A percentile compares a stretch with the other conserved stretches of the same genome.
phyloP scores from a whole-genome alignment of 2,888 invertebrate genomes.

The Drosophila kambysellisi region DNA sequence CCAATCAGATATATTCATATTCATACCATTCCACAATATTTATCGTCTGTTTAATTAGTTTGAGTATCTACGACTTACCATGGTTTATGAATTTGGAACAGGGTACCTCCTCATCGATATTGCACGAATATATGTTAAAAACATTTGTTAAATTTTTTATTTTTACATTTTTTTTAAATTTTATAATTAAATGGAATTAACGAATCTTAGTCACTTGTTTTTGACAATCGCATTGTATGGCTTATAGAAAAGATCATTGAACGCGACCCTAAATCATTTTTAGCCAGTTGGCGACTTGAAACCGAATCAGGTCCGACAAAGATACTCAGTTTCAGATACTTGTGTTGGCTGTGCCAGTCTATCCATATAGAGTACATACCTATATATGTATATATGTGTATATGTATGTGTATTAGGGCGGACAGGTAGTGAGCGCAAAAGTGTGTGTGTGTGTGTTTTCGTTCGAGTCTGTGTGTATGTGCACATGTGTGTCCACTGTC shows the following conservation, averaged over 20 bases:
- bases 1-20: background rate
- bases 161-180: constrained; percentile 45
- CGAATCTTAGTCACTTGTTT: constrained; percentile 25
- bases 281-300: constrained; percentile 34
- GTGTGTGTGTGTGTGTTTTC: background rate
- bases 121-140: background rate
- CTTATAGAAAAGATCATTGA: constrained; percentile 64
- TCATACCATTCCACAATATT: background rate
- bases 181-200: constrained; percentile 49
- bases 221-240: constrained; percentile 30
- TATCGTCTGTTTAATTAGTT: background rate
- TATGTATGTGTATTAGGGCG: constrained; percentile 47
- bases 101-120: background rate
- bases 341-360: constrained; percentile 35
- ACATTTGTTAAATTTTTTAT: constrained; percentile 35
- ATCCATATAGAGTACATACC: constrained; percentile 43
- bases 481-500: constrained; percentile 17
- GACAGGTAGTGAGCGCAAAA: constrained; percentile 55
- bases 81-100: background rate
- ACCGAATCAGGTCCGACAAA: constrained; percentile 36
- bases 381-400: background rate
- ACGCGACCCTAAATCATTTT: constrained; percentile 52
- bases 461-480: constrained; percentile 13
- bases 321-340: constrained; percentile 14
- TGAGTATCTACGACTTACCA: background rate